phyloP scores from a whole-genome alignment of 2,113 vertebrate species.

The Lipophrys pholis region DNA sequence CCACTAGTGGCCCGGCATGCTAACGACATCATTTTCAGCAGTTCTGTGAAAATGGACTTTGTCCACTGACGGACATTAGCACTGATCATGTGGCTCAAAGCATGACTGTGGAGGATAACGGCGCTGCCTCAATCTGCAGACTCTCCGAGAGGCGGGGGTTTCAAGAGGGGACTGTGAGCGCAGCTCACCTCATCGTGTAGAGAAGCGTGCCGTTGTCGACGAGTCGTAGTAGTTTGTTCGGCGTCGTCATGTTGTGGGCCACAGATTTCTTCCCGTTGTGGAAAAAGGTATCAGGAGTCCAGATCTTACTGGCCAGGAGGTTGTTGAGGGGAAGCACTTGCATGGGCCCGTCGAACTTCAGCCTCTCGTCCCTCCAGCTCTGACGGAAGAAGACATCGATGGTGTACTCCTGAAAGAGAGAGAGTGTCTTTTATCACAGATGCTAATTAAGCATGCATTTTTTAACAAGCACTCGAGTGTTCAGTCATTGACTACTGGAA shows the following conservation, averaged over 20 bases:
- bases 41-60: too few relatives aligned
- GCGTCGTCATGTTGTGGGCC: constrained; percentile 89
- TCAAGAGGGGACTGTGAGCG: too few relatives aligned
- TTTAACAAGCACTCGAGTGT: neutral
- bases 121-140: too few relatives aligned
- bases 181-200: constrained; percentile 86
- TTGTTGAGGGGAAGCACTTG: constrained; percentile 86
- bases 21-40: too few relatives aligned
- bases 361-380: constrained; percentile 86
- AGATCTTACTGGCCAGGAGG: constrained; percentile 87
- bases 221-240: constrained; percentile 86
- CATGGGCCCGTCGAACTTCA: constrained; percentile 87
- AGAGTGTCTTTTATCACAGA: neutral
- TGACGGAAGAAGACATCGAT: constrained; percentile 88
- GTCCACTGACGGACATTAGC: too few relatives aligned
- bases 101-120: too few relatives aligned
- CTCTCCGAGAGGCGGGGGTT: too few relatives aligned
- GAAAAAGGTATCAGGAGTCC: constrained; percentile 89
- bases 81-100: too few relatives aligned
- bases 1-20: too few relatives aligned
- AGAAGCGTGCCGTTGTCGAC: constrained; percentile 87
- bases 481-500: neutral
- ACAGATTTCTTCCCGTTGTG: constrained; percentile 89
- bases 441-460: too few relatives aligned
- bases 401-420: constrained; percentile 83